Conservation (phyloP, 1,140 invertebrate genomes). For the Drosophila tsacasi region DNA sequence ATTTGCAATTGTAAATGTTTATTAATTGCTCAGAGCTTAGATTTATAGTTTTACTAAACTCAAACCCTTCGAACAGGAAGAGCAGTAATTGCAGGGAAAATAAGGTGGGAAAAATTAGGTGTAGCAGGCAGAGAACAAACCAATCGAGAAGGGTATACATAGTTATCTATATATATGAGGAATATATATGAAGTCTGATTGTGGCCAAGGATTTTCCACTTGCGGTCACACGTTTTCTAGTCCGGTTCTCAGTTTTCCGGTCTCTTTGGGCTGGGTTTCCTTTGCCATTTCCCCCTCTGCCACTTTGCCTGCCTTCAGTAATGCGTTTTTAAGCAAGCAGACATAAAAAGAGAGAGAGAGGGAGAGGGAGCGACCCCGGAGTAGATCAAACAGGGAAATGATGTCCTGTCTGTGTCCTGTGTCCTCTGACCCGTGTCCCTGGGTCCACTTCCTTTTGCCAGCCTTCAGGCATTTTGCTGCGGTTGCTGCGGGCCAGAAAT, state of each 20-base stretch:
- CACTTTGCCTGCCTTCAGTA: slow-evolving; percentile 23
- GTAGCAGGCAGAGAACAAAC: slow-evolving; percentile 6
- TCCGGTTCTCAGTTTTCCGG: slow-evolving; percentile 6
- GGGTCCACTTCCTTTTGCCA: slow-evolving; percentile 24
- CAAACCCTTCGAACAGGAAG: not conserved
- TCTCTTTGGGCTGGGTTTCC: slow-evolving; percentile 17
- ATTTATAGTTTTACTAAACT: slow-evolving; percentile 4
- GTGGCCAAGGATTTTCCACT: slow-evolving; percentile 65
- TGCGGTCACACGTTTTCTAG: slow-evolving; percentile 59
- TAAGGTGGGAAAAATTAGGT: slow-evolving; percentile 5
- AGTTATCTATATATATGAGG: not conserved
- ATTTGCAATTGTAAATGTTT: slow-evolving; percentile 65
- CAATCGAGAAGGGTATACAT: slow-evolving; percentile 3
- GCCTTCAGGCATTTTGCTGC: slow-evolving; percentile 51
- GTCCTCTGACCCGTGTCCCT: not conserved
- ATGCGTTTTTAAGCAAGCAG: slow-evolving; percentile 75
- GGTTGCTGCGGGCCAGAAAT: slow-evolving; percentile 45
- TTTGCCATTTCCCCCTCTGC: slow-evolving; percentile 24
- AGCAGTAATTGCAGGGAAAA: slow-evolving; percentile 25
- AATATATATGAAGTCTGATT: slow-evolving; percentile 46
- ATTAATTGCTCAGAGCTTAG: slow-evolving; percentile 51
- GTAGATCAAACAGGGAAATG: slow-evolving; percentile 67
- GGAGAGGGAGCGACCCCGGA: not conserved
- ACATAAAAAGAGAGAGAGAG: not conserved
- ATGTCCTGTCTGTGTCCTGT: slow-evolving; percentile 47